Evolutionary conservation across 2,888 invertebrate genomes (phyloP), one percentile per base, ranked within the genome.

Genomic region (Cheilosia impressa): DNA sequence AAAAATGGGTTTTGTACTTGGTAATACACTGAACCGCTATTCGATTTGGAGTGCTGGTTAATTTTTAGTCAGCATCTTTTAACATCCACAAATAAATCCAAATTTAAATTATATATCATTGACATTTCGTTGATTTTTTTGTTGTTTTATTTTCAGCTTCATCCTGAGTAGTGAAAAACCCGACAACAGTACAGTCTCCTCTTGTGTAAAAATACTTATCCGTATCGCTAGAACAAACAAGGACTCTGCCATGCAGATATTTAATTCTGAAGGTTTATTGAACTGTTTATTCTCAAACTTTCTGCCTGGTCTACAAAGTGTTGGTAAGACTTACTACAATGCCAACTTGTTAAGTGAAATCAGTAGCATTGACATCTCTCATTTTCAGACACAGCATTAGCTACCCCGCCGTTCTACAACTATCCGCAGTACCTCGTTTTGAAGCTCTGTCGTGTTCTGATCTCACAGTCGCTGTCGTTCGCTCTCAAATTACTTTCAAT

Each of bases 161-260:
- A 95, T 98, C 88, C 92, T 98, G 78, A 95, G 94, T 79, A 94
- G 93, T 53, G 92, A 96, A 22, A 94, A 93, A 88, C 97, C 97
- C 0, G 93, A 95, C 78, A 94, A 96, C 41, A 94, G 95, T 89
- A 95, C 96, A 79, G 95, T 97, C 0, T 94, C 95, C 17, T 95
- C 95, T 87, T 95, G 95, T 65, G 90, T 98, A 62, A 96, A 97
- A 92, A 95, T 98, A 87, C 93, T 98, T 58, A 96, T 95, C 65
- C 94, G 97, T 87, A 91, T 98, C 47, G 94, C 95, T 0, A 94
- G 97, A 89, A 96, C 97, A 91, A 97, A 97, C 9, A 92, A 94
- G 50, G 94, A 95, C 87, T 93, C 94, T 68, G 94, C 96, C 0
- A 91, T 93, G 47, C 94, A 93, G 90, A 94, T 98, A 72, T 92